Evolutionary conservation across 2,113 vertebrate genomes (phyloP), one percentile per base, ranked within the genome.

Genomic region (Aspidoscelis tigris): DNA sequence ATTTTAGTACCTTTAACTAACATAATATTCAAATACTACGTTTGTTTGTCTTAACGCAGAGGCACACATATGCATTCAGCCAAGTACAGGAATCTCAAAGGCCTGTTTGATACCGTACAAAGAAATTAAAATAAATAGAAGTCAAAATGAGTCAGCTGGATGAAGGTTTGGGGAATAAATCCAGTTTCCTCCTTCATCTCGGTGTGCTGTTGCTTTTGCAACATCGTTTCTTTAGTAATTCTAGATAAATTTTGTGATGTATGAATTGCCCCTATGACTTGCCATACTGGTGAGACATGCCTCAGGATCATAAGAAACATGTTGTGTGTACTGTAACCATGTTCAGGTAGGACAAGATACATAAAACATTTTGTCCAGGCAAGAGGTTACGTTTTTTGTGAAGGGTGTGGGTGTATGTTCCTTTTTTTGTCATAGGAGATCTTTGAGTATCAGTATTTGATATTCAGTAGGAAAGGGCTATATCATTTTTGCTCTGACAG

Each of bases 281-380:
- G 74, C n/a, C n/a, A 79, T 39, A 39, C n/a, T 72, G 91, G 87
- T 91, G 88, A 89, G 84, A 89, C 90, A 92, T 93, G 90, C 91
- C 93, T 94, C 93, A 93, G 92, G 93, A 92, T 91, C 90, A 87
- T 88, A 3, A 90, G 69, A 93, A 90, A 79, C 88, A 44, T 85
- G 90, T 93, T 94, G 91, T 91, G 91, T 91, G 91, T 88, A 87
- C 73, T 33, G 65, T 88, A 76, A 66, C 79, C 78, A 77, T 18
- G 64, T 82, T 88, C 53, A 84, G 89, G 26, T 86, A 92, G 55
- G 21, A 3, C 70, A 55, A 89, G 80, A 70, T 91, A 89, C 88
- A 16, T 41, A 39, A 5, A 69, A 39, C 14, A 39, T 84, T 0
- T 84, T 80, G 41, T 66, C 2, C 41, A 74, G 83, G 84, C 77